Percentiles rank a stretch among this genome's conserved stretches.
Conservation (phyloP, 2,888 invertebrate species). For the Pyralis farinalis region DNA sequence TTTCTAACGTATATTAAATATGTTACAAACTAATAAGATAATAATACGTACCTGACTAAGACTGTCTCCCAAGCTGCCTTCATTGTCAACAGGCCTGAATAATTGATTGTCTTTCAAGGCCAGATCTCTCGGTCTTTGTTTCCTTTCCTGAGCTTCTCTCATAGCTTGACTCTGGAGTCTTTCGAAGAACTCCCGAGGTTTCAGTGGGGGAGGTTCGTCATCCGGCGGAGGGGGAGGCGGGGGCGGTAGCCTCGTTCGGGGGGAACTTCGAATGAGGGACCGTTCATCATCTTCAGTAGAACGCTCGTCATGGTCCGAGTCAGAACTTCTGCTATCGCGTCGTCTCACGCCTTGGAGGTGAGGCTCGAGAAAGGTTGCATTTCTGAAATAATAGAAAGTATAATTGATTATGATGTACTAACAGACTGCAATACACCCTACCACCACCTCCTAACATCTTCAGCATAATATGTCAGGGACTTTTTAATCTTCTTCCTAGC, state of each 20-base stretch:
- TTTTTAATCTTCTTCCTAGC: too few species aligned
- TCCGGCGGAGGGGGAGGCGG: conserved; percentile 71
- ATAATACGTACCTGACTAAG: conserved; percentile 66
- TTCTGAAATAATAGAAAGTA: conserved; percentile 78
- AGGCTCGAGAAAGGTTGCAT: conserved; percentile 88
- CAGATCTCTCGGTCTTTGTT: conserved; percentile 43
- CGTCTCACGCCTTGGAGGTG: conserved; percentile 84
- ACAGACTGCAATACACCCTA: too few species aligned
- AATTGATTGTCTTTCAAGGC: conserved; percentile 49
- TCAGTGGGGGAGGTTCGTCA: conserved; percentile 74
- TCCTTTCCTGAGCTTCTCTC: conserved; percentile 64
- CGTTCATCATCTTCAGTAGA: conserved; percentile 74
- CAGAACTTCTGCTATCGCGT: conserved; percentile 70
- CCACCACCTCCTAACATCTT: too few species aligned
- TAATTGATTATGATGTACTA: too few species aligned
- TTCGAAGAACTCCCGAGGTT: conserved; percentile 80
- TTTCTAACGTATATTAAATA: too few species aligned
- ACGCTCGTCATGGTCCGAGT: conserved; percentile 74
- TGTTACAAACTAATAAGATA: too few species aligned
- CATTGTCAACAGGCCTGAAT: conserved; percentile 64
- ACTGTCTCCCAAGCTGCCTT: conserved; percentile 72
- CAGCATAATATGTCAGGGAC: too few species aligned
- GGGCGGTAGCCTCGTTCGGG: conserved; percentile 65
- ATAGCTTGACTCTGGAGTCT: conserved; percentile 72
- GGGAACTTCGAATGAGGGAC: conserved; percentile 63